Base-by-base conservation (phyloP, 64 coral and sea anemone species). In the Acropora tenuis region DNA sequence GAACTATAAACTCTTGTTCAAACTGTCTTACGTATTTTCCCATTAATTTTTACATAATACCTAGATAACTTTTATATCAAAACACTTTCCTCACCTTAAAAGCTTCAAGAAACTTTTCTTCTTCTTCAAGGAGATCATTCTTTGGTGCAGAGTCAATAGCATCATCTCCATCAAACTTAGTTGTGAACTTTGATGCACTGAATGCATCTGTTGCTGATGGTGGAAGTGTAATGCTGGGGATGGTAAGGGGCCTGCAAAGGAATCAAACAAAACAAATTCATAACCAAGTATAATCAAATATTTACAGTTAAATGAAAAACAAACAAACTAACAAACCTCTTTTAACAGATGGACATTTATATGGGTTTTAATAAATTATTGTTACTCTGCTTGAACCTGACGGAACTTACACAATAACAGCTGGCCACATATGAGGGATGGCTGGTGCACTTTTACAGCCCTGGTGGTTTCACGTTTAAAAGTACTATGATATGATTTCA, bases 131-230 rank as follows among this genome's bases (percentile, higher is more conserved):
- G 40, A 94, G 60, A 12, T 88, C 87, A 85, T 79, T 78, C 48
- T 78, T 94, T 16, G 79, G 87, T 1, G 80, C 92, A 78, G 87
- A 48, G 18, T 94, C 92, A 46, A 76, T 57, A 78, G 50, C 75
- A 50, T 94, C 92, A 90, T 77, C 55, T 68, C 76, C 92, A 40
- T 94, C 92, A 85, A 94, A 94, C 60, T 84, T 90, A 10, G 87
- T 94, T 41, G 92, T 88, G 57, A 94, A 94, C 83, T 88, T 88
- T 73, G 87, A 87, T 40, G 92, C 88, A 49, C 88, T 81, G 58
- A 94, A 94, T 13, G 92, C 92, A 90, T 94, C 92, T 78, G 76
- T 89, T 12, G 89, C 92, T 18, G 89, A 88, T 17, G 92, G 89
- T 0, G 92, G 92, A 0, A 94, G 87, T 13, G 88, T 89, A 46